These are phyloP conservation scores for Pelobates fuscus DNA, from an alignment of 2,113 vertebrate species.

Conservation along the genomic window DNA sequence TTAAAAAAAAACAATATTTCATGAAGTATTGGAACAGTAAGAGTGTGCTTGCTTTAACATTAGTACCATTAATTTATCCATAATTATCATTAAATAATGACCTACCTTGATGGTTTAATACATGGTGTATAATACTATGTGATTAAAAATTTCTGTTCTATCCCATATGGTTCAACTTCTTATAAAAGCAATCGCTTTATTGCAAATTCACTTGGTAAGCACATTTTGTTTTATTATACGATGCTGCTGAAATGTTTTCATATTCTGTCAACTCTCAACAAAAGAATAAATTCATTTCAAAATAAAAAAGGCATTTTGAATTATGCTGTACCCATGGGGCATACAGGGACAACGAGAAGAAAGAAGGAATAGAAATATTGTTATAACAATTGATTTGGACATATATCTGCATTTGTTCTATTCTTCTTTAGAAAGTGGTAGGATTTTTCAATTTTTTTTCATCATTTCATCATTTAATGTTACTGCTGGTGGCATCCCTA, in stretches of 20 bases:
- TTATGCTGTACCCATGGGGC: background rate
- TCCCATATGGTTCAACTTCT: background rate
- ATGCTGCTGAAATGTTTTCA: too few species aligned
- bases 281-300: background rate
- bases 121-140: too few species aligned
- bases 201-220: background rate
- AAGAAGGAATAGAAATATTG: background rate
- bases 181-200: background rate
- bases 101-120: too few species aligned
- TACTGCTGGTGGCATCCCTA: background rate
- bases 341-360: too few species aligned
- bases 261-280: background rate
- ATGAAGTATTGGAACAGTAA: too few species aligned
- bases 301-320: background rate
- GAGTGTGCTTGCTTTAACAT: too few species aligned
- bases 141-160: too few species aligned
- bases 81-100: too few species aligned
- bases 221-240: background rate
- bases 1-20: too few species aligned
- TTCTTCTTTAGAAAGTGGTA: background rate
- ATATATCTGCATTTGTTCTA: constrained; percentile 11
- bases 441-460: constrained; percentile 13
- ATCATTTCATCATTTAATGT: constrained; percentile 15
- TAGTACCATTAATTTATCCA: too few species aligned
- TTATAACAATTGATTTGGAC: constrained; percentile 22